Conservation (phyloP, 2,888 invertebrate genomes). For the Trisateles emortualis region DNA sequence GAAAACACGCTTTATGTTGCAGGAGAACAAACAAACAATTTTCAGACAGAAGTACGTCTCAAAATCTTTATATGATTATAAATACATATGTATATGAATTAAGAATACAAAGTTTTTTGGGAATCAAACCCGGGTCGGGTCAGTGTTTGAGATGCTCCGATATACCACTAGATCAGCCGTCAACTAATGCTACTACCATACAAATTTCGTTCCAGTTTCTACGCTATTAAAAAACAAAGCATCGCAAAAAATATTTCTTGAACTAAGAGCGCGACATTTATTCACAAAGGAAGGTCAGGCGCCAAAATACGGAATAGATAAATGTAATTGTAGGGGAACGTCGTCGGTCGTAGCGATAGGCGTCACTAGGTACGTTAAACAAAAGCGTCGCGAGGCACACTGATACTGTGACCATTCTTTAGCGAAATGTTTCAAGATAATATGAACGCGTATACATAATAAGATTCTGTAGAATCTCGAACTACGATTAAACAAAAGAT, state of each 20-base stretch:
- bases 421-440: not conserved
- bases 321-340: slow-evolving; percentile 22
- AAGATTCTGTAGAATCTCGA: too few species aligned
- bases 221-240: not conserved
- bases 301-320: slow-evolving; percentile 12
- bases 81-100: too few species aligned
- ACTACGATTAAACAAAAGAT: too few species aligned
- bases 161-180: not conserved
- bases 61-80: too few species aligned
- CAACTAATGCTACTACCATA: not conserved
- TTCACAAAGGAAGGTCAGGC: slow-evolving; percentile 2
- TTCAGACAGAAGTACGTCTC: too few species aligned
- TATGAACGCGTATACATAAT: too few species aligned
- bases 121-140: too few species aligned
- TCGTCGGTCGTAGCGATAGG: not conserved
- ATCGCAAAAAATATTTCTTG: not conserved
- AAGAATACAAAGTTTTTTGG: too few species aligned
- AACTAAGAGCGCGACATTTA: not conserved
- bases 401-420: slow-evolving; percentile 27
- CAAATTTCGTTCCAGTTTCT: not conserved
- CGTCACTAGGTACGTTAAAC: slow-evolving; percentile 25
- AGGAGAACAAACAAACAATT: too few species aligned
- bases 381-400: slow-evolving; percentile 25
- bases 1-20: too few species aligned
- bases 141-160: too few species aligned